Evolutionary conservation across 2,113 vertebrate species (phyloP).

Genomic region (Cairina moschata): DNA sequence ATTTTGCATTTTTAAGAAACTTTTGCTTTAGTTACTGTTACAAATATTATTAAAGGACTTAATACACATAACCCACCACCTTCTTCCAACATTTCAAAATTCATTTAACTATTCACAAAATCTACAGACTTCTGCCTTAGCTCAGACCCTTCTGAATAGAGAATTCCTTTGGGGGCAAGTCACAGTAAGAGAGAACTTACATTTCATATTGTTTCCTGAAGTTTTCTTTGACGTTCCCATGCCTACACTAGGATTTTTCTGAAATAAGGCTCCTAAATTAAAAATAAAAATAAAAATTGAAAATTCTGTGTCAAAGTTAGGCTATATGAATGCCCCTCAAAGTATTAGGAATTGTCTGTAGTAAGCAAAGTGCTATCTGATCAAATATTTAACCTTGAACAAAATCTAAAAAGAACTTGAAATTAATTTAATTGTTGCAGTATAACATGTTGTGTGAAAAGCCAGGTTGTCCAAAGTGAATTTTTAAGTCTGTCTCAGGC

Average conservation of each 20-base stretch:
- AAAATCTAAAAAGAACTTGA: neutral
- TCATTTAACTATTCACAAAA: neutral
- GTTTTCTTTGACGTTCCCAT: neutral
- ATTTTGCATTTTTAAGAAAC: neutral
- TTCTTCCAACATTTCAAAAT: neutral
- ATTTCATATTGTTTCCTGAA: neutral
- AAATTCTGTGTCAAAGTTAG: neutral
- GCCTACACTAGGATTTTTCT: neutral
- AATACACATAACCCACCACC: accelerated
- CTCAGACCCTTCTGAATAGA: neutral
- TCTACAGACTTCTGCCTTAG: neutral
- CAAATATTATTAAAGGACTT: neutral
- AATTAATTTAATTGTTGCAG: neutral
- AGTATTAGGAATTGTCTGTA: neutral
- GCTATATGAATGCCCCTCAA: neutral
- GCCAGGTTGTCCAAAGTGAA: neutral
- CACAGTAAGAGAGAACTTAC: neutral
- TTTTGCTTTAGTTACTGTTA: neutral
- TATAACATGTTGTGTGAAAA: neutral
- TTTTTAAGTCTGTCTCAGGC: neutral
- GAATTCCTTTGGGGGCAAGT: neutral
- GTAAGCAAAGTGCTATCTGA: neutral
- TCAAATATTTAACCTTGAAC: neutral
- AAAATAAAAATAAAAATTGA: neutral
- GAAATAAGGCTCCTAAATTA: neutral